These are phyloP conservation scores for Thunnus albacares DNA, from an alignment of 2,797 vertebrate genomes.

Conservation along the genomic window DNA sequence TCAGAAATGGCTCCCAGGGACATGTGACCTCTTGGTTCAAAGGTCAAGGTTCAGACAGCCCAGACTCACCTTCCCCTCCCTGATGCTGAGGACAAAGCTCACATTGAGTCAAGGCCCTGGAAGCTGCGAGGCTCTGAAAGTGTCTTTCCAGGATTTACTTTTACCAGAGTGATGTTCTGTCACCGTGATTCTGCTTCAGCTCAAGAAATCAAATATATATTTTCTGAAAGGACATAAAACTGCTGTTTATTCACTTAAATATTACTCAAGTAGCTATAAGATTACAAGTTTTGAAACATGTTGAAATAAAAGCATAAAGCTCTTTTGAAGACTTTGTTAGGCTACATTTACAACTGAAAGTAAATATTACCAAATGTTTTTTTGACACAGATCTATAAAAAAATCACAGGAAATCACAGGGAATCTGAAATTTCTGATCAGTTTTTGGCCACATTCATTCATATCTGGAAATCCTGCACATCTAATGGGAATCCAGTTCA, in stretches of 20 bases:
- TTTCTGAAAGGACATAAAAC: conserved; percentile 34
- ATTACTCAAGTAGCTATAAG: too few species aligned
- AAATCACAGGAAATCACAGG: too few species aligned
- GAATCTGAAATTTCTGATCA: too few species aligned
- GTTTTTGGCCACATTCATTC: too few species aligned
- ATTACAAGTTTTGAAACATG: too few species aligned
- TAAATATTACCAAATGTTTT: too few species aligned
- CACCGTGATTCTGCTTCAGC: conserved; percentile 5
- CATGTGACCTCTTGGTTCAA: conserved; percentile 69
- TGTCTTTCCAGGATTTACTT: conserved; percentile 23
- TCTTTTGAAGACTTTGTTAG: too few species aligned
- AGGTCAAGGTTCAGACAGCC: conserved; percentile 63
- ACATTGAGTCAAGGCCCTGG: conserved; percentile 67
- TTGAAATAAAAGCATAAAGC: too few species aligned
- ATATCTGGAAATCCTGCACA: too few species aligned
- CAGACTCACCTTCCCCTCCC: conserved; percentile 63
- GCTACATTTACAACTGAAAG: too few species aligned
- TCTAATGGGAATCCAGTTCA: too few species aligned
- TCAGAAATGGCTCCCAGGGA: conserved; percentile 75
- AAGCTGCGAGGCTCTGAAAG: conserved; percentile 25
- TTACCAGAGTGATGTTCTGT: conserved; percentile 26
- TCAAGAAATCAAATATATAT: conserved; percentile 39
- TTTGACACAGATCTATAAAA: too few species aligned
- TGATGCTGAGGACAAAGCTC: conserved; percentile 72
- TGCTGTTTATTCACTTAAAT: conserved; percentile 19